Percentiles rank a stretch among this genome's conserved stretches.
Conservation (phyloP, 1,140 invertebrate species). For the Cecropterus lyciades region DNA sequence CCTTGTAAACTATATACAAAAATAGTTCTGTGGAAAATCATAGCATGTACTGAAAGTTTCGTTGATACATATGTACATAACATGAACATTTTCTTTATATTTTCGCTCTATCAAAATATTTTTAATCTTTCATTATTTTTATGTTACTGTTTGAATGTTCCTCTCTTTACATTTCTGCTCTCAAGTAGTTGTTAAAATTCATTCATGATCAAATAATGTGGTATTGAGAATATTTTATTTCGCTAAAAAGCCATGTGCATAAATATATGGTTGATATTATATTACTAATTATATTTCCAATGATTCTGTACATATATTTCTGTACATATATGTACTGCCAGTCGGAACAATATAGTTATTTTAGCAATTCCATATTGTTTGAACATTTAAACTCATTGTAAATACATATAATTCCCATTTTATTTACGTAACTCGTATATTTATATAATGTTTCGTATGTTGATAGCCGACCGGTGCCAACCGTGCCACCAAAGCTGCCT, state of each 20-base stretch:
- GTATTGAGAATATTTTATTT: neutral
- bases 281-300: no score
- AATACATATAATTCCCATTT: neutral
- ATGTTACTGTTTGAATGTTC: no score
- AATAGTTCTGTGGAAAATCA: neutral
- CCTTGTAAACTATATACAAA: neutral
- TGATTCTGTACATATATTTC: no score
- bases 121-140: neutral
- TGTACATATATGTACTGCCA: no score
- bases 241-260: no score
- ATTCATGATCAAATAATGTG: neutral
- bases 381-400: conserved; percentile 4
- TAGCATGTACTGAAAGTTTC: conserved; percentile 2
- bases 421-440: neutral
- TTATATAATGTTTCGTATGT: conserved; percentile 49
- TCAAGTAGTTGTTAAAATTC: no score
- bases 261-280: no score
- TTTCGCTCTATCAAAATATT: neutral
- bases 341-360: no score
- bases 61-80: neutral
- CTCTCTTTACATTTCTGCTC: no score
- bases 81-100: neutral
- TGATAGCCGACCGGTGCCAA: conserved; percentile 76
- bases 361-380: neutral
- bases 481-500: conserved; percentile 79